Conservation (phyloP, 1,140 invertebrate species). For the Anoplophora glabripennis region DNA sequence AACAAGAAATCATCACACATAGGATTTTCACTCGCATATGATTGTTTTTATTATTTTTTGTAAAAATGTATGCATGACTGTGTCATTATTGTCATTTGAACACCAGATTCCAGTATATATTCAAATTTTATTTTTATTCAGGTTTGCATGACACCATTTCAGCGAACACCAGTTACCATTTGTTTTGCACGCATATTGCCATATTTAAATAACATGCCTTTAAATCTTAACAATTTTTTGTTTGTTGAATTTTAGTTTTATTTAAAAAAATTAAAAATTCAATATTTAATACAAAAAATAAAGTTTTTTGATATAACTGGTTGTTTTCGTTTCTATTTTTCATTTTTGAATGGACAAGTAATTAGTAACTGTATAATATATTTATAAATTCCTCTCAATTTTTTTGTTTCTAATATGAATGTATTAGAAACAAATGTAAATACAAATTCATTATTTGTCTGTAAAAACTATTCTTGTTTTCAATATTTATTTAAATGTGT, state of each 20-base stretch:
- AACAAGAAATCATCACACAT: background rate
- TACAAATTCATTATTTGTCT: background rate
- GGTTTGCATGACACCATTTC: no score
- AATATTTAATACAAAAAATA: background rate
- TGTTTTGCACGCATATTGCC: no score
- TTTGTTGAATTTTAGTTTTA: no score
- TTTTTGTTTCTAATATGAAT: no score
- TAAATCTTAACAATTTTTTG: no score
- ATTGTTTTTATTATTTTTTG: background rate
- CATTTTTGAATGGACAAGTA: background rate
- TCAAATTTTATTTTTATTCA: no score
- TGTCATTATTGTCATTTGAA: background rate
- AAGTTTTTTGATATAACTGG: slow-evolving; percentile 2
- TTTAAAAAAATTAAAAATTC: no score
- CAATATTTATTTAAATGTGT: background rate
- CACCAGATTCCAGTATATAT: slow-evolving; percentile 10
- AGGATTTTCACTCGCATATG: background rate
- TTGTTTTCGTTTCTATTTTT: no score
- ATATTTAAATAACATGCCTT: no score
- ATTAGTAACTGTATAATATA: background rate
- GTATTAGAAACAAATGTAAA: background rate
- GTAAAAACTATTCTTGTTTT: background rate
- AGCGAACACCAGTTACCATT: no score
- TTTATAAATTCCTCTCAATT: background rate
- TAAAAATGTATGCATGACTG: slow-evolving; percentile 4